These are phyloP conservation scores for Dasyornis broadbenti DNA, from an alignment of 2,113 vertebrate species.

Conservation along the genomic window DNA sequence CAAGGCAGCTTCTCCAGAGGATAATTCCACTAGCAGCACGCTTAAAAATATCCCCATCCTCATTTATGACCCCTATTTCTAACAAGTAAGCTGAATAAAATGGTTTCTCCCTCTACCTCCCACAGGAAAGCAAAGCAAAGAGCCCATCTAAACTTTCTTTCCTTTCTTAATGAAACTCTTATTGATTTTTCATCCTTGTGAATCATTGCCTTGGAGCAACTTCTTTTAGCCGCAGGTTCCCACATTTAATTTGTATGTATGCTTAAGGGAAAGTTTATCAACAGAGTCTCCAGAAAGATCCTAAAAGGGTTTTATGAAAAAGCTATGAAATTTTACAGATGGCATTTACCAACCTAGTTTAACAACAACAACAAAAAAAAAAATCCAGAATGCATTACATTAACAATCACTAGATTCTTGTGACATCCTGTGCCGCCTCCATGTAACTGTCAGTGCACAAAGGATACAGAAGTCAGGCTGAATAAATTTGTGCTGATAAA, in stretches of 20 bases:
- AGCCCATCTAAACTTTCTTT: conserved; percentile 64
- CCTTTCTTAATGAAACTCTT: conserved; percentile 79
- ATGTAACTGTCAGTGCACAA: background rate
- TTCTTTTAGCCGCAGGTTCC: conserved; percentile 74
- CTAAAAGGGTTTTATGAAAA: conserved; percentile 60
- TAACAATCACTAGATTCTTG: background rate
- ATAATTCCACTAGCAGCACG: background rate
- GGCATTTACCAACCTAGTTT: conserved; percentile 46
- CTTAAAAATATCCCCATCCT: background rate
- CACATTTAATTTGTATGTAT: conserved; percentile 82
- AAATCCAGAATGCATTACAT: background rate
- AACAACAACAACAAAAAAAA: background rate
- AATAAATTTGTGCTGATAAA: background rate
- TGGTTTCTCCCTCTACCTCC: conserved; percentile 17
- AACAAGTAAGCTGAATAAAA: conserved; percentile 36
- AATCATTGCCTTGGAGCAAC: conserved; percentile 81
- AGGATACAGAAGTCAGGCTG: background rate
- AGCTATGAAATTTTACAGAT: conserved; percentile 43
- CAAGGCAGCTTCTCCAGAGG: background rate
- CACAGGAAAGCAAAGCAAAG: conserved; percentile 40
- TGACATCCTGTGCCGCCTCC: background rate
- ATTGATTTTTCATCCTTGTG: conserved; percentile 86
- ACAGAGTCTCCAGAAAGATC: conserved; percentile 59
- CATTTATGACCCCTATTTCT: background rate
- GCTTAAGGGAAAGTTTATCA: conserved; percentile 74